Conservation (phyloP, 2,888 invertebrate species). For the Eutolmus rufibarbis region DNA sequence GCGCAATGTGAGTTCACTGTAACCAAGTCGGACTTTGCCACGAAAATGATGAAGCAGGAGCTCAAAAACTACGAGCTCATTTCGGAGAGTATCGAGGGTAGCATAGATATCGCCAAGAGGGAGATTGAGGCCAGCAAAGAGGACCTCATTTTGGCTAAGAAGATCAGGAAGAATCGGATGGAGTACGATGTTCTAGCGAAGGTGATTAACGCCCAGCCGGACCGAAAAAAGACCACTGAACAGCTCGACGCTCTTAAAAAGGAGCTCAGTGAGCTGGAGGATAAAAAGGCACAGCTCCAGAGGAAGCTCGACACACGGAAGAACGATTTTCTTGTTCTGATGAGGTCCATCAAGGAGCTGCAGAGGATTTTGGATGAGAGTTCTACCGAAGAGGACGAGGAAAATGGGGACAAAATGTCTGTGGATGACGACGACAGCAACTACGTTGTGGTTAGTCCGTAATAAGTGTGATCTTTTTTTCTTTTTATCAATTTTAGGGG, state of each 20-base stretch:
- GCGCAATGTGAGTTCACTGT: slow-evolving; percentile 89
- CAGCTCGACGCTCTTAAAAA: slow-evolving; percentile 74
- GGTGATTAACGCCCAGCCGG: slow-evolving; percentile 89
- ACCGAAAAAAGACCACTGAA: slow-evolving; percentile 79
- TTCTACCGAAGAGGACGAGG: slow-evolving; percentile 65
- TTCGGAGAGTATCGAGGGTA: slow-evolving; percentile 77
- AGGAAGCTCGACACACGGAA: slow-evolving; percentile 80
- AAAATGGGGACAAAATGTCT: slow-evolving; percentile 46
- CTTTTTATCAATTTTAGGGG: background rate
- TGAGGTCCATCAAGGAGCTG: slow-evolving; percentile 85
- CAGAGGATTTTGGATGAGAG: slow-evolving; percentile 80
- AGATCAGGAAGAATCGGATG: slow-evolving; percentile 86
- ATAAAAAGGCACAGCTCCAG: slow-evolving; percentile 76
- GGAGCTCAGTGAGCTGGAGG: slow-evolving; percentile 75
- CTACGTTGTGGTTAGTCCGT: background rate
- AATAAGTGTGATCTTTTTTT: background rate
- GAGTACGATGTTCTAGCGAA: slow-evolving; percentile 94
- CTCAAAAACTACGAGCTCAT: slow-evolving; percentile 81
- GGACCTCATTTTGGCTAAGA: slow-evolving; percentile 82
- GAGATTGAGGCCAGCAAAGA: slow-evolving; percentile 84
- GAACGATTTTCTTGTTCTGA: slow-evolving; percentile 89
- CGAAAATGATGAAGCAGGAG: slow-evolving; percentile 84
- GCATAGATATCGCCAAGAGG: slow-evolving; percentile 79
- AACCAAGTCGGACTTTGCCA: slow-evolving; percentile 79
- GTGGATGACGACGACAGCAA: background rate